Evolutionary conservation across 2,797 vertebrate species (phyloP).

Genomic region (Oceanodroma leucorhoa): DNA sequence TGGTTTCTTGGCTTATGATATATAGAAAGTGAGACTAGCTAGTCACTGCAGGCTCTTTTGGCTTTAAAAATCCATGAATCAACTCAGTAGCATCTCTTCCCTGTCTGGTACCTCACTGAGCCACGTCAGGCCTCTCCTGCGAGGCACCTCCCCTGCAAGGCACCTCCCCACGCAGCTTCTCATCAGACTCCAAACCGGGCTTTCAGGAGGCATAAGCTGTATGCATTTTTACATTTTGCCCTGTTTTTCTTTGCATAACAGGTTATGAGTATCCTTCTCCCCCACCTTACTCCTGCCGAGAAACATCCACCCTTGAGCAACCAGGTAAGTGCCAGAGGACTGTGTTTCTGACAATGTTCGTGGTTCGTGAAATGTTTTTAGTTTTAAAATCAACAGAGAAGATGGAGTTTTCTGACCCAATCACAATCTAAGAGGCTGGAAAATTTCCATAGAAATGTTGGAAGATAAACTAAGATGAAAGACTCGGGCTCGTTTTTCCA

Average conservation of each 20-base stretch:
- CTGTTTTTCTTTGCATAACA: neutral
- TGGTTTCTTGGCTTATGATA: neutral
- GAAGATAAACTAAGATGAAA: neutral
- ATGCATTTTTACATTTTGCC: accelerated
- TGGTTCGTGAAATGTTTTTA: neutral
- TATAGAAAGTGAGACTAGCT: neutral
- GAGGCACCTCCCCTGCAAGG: neutral
- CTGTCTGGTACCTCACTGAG: neutral
- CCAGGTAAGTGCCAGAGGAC: neutral
- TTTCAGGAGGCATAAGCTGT: neutral
- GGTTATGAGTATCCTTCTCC: constrained; percentile 35
- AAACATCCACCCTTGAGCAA: neutral
- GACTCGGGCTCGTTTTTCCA: neutral
- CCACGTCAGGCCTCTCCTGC: neutral
- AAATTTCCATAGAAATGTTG: neutral
- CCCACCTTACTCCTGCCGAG: constrained; percentile 48
- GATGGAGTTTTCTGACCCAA: neutral
- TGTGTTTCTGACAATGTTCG: accelerated
- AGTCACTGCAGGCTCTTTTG: neutral
- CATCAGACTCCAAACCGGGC: accelerated
- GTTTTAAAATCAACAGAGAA: neutral
- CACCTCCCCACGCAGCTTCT: neutral
- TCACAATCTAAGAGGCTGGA: neutral
- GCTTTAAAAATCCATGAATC: neutral
- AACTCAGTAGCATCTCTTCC: neutral